Evolutionary conservation across 1,140 invertebrate genomes (phyloP).

Genomic region (Halesus radiatus): DNA sequence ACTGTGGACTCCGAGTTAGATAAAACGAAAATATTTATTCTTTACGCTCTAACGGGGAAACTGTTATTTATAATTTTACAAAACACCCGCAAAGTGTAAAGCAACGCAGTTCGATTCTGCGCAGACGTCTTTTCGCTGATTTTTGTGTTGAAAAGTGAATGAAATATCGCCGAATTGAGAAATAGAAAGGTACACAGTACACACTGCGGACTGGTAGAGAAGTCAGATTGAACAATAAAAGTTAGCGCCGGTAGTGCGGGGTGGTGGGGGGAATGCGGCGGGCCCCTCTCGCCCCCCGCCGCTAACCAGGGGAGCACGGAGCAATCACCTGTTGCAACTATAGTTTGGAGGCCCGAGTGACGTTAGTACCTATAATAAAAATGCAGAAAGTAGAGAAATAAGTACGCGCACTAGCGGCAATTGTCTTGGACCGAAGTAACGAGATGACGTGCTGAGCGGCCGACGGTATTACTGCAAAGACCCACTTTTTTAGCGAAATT

Average conservation of each 20-base stretch:
- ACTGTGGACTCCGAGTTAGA: neutral
- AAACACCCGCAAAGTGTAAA: neutral
- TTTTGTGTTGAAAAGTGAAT: conserved; percentile 27
- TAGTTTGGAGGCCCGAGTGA: neutral
- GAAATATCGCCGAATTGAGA: conserved; percentile 21
- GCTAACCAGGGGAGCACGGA: neutral
- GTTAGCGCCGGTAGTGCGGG: neutral
- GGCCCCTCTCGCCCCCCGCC: neutral
- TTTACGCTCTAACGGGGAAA: conserved; percentile 7
- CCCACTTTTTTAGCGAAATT: too few relatives aligned
- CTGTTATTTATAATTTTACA: neutral
- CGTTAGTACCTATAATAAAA: conserved; percentile 3
- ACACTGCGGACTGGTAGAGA: neutral
- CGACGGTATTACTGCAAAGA: too few relatives aligned
- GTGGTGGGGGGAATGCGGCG: conserved; percentile 1
- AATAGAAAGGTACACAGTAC: conserved; percentile 35
- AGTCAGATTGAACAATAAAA: conserved; percentile 38
- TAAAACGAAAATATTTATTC: conserved; percentile 6
- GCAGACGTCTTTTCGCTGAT: conserved; percentile 1
- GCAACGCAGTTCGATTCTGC: neutral
- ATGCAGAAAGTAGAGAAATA: neutral
- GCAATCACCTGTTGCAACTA: conserved; percentile 34
- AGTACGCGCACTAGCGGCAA: neutral
- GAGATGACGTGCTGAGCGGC: neutral
- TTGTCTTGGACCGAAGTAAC: neutral